Conservation (phyloP, 2,888 invertebrate species). For the Leucozona laternaria region DNA sequence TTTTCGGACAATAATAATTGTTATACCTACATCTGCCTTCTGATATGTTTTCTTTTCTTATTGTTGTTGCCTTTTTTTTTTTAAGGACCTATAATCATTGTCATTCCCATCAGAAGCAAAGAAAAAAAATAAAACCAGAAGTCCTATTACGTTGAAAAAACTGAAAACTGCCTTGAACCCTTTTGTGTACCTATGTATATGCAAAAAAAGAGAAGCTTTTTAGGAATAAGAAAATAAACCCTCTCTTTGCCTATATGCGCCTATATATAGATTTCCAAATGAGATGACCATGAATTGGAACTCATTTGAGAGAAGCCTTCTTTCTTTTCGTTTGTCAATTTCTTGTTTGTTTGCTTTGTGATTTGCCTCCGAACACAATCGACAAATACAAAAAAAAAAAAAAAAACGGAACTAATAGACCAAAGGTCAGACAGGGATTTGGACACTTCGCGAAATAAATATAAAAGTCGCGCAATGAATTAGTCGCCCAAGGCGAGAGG, state of each 20-base stretch:
- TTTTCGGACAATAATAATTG: constrained; percentile 55
- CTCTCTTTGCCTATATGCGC: not conserved
- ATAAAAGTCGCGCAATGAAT: constrained; percentile 40
- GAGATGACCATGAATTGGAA: constrained; percentile 33
- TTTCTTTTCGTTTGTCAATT: constrained; percentile 13
- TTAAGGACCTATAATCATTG: not conserved
- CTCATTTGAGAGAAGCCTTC: constrained; percentile 44
- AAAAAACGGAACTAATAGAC: constrained; percentile 71
- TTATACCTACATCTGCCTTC: constrained; percentile 62
- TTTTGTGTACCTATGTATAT: not conserved
- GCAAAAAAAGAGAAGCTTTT: constrained; percentile 7
- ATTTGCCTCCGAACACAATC: constrained; percentile 38
- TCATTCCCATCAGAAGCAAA: not conserved
- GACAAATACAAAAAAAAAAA: too few relatives aligned
- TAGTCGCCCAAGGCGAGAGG: constrained; percentile 35
- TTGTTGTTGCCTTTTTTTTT: not conserved
- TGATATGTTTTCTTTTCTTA: constrained; percentile 21
- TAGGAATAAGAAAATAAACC: constrained; percentile 7
- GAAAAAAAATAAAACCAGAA: constrained; percentile 14
- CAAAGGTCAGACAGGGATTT: constrained; percentile 82
- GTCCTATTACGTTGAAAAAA: not conserved
- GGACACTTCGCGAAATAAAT: constrained; percentile 75
- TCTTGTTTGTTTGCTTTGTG: constrained; percentile 54
- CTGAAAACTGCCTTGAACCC: constrained; percentile 1
- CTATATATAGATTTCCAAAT: not conserved